A percentile compares a stretch with the other conserved stretches of the same genome.
Evolutionary conservation across 2,888 invertebrate species (phyloP).

Genomic region (Cinara cedri): DNA sequence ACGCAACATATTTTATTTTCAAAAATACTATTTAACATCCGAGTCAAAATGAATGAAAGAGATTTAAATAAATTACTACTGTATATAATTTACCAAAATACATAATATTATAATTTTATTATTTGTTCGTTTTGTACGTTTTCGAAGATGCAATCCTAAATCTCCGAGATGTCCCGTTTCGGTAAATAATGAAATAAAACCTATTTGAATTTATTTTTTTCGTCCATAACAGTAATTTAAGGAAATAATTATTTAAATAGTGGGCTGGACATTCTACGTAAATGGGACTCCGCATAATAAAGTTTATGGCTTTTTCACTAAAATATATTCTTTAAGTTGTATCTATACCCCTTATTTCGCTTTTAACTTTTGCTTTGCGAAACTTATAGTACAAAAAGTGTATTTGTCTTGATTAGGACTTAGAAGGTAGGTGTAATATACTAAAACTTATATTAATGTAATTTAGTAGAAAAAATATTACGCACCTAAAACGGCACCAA

Average conservation of each 20-base stretch:
- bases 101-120: too few species aligned
- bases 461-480: neutral
- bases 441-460: slow-evolving; percentile 15
- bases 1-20: too few species aligned
- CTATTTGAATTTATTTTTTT: neutral
- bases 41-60: too few species aligned
- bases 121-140: too few species aligned
- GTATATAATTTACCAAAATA: neutral
- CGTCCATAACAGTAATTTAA: neutral
- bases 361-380: neutral
- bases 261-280: neutral
- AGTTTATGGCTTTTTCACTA: slow-evolving; percentile 4
- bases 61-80: neutral
- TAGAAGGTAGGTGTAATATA: too few species aligned
- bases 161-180: too few species aligned
- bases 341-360: neutral
- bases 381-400: neutral
- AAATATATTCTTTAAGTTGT: neutral
- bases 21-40: too few species aligned
- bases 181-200: neutral
- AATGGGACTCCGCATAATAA: neutral
- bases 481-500: neutral
- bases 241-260: neutral
- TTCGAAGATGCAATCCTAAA: too few species aligned
- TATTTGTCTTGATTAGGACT: slow-evolving; percentile 18